A percentile compares a stretch with the other conserved stretches of the same genome.
Evolutionary conservation across 2,113 vertebrate species (phyloP).

Genomic region (Tichodroma muraria): DNA sequence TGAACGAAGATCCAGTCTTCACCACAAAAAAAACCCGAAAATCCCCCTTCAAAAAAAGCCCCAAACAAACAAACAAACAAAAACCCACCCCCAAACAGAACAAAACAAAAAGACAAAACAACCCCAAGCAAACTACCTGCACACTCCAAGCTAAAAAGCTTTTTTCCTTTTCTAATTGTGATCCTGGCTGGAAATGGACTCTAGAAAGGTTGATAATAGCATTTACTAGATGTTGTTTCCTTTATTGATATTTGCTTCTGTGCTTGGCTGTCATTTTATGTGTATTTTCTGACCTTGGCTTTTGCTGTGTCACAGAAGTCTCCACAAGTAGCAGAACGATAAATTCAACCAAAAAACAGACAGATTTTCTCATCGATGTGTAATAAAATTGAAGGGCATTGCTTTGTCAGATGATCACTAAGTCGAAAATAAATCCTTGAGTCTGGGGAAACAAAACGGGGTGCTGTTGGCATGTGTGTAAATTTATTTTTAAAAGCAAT

Average conservation of each 20-base stretch:
- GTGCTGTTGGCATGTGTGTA: slow-evolving; percentile 66
- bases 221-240: not conserved
- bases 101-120: not conserved
- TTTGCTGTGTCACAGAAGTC: slow-evolving; percentile 34
- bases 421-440: slow-evolving; percentile 72
- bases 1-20: not conserved
- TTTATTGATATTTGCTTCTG: not conserved
- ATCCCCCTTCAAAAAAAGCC: no score
- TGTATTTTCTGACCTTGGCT: slow-evolving; percentile 11
- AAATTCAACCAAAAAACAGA: slow-evolving; percentile 65
- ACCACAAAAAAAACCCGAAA: not conserved
- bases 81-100: not conserved
- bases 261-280: not conserved
- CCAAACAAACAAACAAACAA: not conserved
- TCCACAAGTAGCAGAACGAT: slow-evolving; percentile 44
- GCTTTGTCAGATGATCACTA: slow-evolving; percentile 72
- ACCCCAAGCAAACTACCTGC: not conserved
- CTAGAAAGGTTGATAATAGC: not conserved
- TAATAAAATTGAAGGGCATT: slow-evolving; percentile 73
- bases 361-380: slow-evolving; percentile 64
- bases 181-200: not conserved
- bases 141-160: not conserved
- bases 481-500: slow-evolving; percentile 77
- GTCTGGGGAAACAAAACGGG: slow-evolving; percentile 66
- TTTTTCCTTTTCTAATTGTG: not conserved